These are phyloP conservation scores for Tuta absoluta DNA, from an alignment of 2,888 invertebrate genomes.

Conservation along the genomic window DNA sequence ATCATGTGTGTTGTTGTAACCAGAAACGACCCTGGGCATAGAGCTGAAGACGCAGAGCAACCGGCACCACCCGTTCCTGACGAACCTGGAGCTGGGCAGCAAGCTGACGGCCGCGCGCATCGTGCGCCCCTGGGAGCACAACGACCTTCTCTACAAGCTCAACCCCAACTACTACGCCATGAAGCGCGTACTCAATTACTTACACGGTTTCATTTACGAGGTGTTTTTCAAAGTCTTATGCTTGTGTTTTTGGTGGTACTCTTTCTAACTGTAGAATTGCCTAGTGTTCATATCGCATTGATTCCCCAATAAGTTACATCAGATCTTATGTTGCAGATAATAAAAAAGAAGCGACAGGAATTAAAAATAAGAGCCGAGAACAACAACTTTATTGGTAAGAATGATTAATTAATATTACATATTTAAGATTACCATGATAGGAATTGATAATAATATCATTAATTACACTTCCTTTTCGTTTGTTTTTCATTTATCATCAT, in stretches of 20 bases:
- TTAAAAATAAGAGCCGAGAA: not conserved
- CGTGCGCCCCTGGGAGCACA: slow-evolving; percentile 35
- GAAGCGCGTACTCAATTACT: not conserved
- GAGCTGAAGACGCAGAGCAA: slow-evolving; percentile 28
- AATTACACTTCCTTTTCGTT: too few species aligned
- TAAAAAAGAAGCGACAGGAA: not conserved
- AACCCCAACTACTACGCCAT: slow-evolving; percentile 20
- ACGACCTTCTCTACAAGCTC: slow-evolving; percentile 29
- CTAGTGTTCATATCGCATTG: too few species aligned
- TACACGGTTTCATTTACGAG: not conserved
- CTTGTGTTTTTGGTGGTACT: not conserved
- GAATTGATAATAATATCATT: too few species aligned
- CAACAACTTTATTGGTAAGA: not conserved
- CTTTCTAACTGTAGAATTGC: too few species aligned
- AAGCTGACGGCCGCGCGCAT: slow-evolving; percentile 30
- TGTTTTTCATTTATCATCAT: too few species aligned
- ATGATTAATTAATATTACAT: not conserved
- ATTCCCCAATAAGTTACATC: too few species aligned
- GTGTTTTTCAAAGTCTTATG: not conserved
- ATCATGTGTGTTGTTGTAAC: slow-evolving; percentile 15
- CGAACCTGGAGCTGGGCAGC: slow-evolving; percentile 30
- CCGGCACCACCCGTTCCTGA: slow-evolving; percentile 31
- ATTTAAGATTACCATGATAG: too few species aligned
- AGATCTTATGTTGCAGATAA: not conserved
- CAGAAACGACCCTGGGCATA: slow-evolving; percentile 39